Percentiles rank a stretch among this genome's conserved stretches.
These are phyloP conservation scores for Aradus depressus DNA, from an alignment of 2,888 invertebrate species.

Conservation along the genomic window DNA sequence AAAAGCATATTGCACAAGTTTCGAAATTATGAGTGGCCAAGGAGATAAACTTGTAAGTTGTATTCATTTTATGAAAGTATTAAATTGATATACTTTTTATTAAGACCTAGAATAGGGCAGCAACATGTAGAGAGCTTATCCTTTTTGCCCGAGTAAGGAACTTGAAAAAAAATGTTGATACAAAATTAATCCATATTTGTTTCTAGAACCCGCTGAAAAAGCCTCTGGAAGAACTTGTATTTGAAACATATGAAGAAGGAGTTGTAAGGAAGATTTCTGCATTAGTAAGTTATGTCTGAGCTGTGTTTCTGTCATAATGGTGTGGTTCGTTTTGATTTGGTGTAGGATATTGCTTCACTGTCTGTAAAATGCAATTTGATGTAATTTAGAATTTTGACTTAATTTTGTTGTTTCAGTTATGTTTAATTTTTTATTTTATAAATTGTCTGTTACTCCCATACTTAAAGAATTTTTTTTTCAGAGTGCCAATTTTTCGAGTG, in stretches of 20 bases:
- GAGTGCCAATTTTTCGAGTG: conserved; percentile 35
- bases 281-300: conserved; percentile 42
- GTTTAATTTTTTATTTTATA: neutral
- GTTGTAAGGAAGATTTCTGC: conserved; percentile 47
- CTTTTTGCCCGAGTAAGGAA: too few species aligned
- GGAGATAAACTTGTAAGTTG: too few species aligned
- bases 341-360: too few species aligned
- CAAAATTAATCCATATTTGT: too few species aligned
- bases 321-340: neutral
- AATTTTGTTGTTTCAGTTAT: neutral
- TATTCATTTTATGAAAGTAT: too few species aligned
- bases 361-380: neutral
- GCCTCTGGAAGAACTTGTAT: conserved; percentile 42
- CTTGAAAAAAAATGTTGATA: too few species aligned
- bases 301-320: neutral
- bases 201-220: conserved; percentile 49
- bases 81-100: too few species aligned
- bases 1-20: too few species aligned
- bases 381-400: neutral
- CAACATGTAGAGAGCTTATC: too few species aligned
- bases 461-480: conserved; percentile 14
- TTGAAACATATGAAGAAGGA: conserved; percentile 36
- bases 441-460: neutral
- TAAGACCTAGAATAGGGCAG: too few species aligned
- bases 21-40: too few species aligned